Evolutionary conservation across 2,797 vertebrate genomes (phyloP).

Genomic region (Helostoma temminkii): DNA sequence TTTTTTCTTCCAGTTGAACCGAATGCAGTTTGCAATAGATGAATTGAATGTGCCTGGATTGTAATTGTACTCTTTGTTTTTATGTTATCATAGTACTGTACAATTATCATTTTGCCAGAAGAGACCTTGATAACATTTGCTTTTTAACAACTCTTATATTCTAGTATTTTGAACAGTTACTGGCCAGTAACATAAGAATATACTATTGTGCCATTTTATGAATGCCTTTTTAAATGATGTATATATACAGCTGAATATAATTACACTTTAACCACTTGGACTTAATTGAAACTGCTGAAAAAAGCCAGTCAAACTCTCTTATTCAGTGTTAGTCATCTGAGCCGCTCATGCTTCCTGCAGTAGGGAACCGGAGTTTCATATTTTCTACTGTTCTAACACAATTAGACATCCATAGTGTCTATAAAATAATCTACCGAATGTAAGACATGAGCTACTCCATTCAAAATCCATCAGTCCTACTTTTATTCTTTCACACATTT

Average conservation of each 20-base stretch:
- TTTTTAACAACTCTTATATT: slow-evolving; percentile 49
- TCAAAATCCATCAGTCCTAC: slow-evolving; percentile 38
- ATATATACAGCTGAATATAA: slow-evolving; percentile 48
- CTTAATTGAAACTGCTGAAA: slow-evolving; percentile 21
- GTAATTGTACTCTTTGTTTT: slow-evolving; percentile 50
- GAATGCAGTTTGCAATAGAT: slow-evolving; percentile 60
- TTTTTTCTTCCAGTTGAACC: slow-evolving; percentile 62
- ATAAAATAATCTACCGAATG: slow-evolving; percentile 13
- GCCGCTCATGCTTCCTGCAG: slow-evolving; percentile 32
- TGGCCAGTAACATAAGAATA: slow-evolving; percentile 52
- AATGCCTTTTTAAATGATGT: slow-evolving; percentile 56
- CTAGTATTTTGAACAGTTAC: slow-evolving; percentile 48
- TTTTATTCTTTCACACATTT: slow-evolving; percentile 27
- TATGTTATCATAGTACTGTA: slow-evolving; percentile 80
- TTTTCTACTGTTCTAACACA: slow-evolving; percentile 1
- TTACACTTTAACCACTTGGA: slow-evolving; percentile 23
- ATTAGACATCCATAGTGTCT: slow-evolving; percentile 1
- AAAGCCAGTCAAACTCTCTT: slow-evolving; percentile 24
- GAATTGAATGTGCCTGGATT: slow-evolving; percentile 78
- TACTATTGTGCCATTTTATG: slow-evolving; percentile 61
- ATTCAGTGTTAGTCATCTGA: slow-evolving; percentile 43
- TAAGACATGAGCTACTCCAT: slow-evolving; percentile 21
- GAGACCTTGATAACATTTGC: slow-evolving; percentile 47
- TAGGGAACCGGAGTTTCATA: slow-evolving; percentile 24
- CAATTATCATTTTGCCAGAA: slow-evolving; percentile 39